These are phyloP conservation scores for Platichthys flesus DNA, from an alignment of 2,113 vertebrate species.

Conservation along the genomic window DNA sequence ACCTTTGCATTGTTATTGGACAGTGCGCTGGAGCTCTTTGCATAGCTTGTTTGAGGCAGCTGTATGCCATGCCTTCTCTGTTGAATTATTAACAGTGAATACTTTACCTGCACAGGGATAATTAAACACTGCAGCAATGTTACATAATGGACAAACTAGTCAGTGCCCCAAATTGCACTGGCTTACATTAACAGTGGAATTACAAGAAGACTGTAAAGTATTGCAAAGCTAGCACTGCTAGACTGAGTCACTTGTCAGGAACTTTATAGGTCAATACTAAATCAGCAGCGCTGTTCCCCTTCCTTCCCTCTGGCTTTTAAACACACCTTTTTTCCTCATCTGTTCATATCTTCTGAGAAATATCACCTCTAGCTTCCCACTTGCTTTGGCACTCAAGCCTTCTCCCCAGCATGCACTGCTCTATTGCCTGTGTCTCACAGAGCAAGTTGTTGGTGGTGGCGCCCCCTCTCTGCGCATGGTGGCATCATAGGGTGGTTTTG, in stretches of 20 bases:
- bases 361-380: conserved; percentile 58
- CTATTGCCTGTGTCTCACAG: conserved; percentile 73
- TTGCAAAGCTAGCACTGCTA: conserved; percentile 13
- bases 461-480: conserved; percentile 77
- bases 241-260: conserved; percentile 11
- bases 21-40: conserved; percentile 43
- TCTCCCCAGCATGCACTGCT: conserved; percentile 81
- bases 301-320: conserved; percentile 56
- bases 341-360: conserved; percentile 55
- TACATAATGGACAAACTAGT: conserved; percentile 42
- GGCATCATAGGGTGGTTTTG: conserved; percentile 72
- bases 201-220: conserved; percentile 13
- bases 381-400: conserved; percentile 76
- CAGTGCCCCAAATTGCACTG: conserved; percentile 32
- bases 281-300: conserved; percentile 62
- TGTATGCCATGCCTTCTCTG: conserved; percentile 44
- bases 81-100: conserved; percentile 77
- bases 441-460: conserved; percentile 72
- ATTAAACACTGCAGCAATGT: conserved; percentile 51
- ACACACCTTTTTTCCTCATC: conserved; percentile 43
- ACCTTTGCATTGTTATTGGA: conserved; percentile 29
- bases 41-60: conserved; percentile 48
- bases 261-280: conserved; percentile 43
- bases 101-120: conserved; percentile 48
- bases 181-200: conserved; percentile 1